Percentiles rank a stretch among this genome's conserved stretches.
Conservation (phyloP, 35 echinoderm and acorn worm genomes). For the Lytechinus variegatus region DNA sequence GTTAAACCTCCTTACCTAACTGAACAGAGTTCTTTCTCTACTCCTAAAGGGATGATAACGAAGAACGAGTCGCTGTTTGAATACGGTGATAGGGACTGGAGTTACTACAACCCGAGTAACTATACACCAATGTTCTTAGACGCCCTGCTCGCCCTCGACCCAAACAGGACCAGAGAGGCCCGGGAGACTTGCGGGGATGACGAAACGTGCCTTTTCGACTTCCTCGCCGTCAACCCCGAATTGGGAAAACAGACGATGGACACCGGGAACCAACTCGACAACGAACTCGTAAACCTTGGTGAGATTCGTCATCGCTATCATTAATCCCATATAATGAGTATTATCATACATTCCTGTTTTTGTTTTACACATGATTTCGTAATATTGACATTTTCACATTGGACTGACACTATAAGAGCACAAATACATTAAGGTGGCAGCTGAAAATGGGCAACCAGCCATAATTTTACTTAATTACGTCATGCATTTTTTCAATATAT, state of each 20-base stretch:
- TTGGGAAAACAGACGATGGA: not conserved
- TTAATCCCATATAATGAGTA: not conserved
- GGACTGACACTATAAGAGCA: too few species aligned
- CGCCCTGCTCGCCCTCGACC: not conserved
- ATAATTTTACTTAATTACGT: too few species aligned
- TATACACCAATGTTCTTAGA: not conserved
- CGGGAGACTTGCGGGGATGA: not conserved
- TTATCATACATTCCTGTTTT: too few species aligned
- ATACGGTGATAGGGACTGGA: not conserved
- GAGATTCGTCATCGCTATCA: not conserved
- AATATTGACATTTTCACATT: too few species aligned
- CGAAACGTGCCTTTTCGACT: constrained; percentile 1
- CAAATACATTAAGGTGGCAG: too few species aligned
- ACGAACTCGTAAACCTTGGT: not conserved
- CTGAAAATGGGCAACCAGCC: too few species aligned
- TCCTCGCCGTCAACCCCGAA: not conserved
- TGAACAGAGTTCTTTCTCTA: not conserved
- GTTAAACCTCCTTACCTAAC: too few species aligned
- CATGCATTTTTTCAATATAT: too few species aligned
- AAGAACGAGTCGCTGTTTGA: not conserved
- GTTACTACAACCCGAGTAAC: not conserved
- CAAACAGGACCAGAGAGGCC: not conserved
- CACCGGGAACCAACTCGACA: not conserved
- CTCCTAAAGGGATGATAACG: not conserved
- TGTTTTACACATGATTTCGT: too few species aligned